Conservation (phyloP, 1,140 invertebrate species). For the Bombus picipes region DNA sequence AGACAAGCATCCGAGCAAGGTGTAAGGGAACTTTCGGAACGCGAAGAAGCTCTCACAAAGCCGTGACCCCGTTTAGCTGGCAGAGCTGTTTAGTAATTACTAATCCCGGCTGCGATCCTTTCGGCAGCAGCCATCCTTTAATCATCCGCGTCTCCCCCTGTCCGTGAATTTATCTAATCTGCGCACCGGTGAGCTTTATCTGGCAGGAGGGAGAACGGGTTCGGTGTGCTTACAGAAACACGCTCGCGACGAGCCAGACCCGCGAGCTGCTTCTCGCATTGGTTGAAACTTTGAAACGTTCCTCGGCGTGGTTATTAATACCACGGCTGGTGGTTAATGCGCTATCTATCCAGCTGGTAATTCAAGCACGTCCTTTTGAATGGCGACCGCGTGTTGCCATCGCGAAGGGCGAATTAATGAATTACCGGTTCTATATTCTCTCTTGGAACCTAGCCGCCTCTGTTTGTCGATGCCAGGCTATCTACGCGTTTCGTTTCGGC, state of each 20-base stretch:
- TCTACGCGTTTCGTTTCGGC: background rate
- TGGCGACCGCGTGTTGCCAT: background rate
- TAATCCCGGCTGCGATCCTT: constrained; percentile 25
- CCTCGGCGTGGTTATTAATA: background rate
- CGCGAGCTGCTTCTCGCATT: background rate
- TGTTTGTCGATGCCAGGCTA: background rate
- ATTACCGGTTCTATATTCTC: background rate
- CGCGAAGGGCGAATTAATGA: background rate
- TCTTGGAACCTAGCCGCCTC: too few relatives aligned
- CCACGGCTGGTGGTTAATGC: background rate
- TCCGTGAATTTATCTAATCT: constrained; percentile 37
- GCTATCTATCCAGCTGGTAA: background rate
- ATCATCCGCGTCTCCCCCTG: background rate
- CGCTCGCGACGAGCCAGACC: background rate
- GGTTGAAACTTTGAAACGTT: constrained; percentile 1
- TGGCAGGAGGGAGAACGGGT: background rate
- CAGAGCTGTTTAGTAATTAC: constrained; percentile 31
- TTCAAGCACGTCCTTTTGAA: background rate
- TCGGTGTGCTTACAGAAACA: background rate
- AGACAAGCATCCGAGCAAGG: constrained; percentile 8
- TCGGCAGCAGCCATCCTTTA: constrained; percentile 23
- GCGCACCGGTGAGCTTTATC: background rate
- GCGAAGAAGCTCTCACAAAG: constrained; percentile 8
- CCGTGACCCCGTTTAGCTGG: constrained; percentile 25
- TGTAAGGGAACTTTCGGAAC: background rate